Percentiles rank a stretch among this genome's conserved stretches.
phyloP scores from a whole-genome alignment of 1,140 invertebrate species.

The Parapsyche elsis region DNA sequence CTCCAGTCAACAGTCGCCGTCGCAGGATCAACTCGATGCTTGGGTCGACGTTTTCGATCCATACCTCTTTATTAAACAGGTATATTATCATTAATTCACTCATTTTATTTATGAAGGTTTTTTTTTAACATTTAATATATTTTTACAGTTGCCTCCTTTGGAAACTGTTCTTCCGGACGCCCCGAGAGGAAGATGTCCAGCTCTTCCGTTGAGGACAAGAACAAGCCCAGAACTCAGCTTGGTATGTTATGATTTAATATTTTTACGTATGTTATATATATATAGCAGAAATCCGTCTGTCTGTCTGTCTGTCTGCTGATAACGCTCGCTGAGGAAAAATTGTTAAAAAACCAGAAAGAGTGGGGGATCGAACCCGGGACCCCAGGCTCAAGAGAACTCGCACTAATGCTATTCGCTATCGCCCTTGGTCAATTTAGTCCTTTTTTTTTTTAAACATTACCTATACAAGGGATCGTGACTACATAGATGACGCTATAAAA shows the following conservation, averaged over 20 bases:
- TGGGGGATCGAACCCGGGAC: too few species aligned
- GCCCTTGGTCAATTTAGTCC: too few species aligned
- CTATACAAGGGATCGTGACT: too few species aligned
- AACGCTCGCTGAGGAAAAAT: too few species aligned
- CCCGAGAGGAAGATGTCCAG: constrained; percentile 86
- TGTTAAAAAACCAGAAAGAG: too few species aligned
- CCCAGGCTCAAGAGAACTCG: too few species aligned
- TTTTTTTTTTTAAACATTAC: too few species aligned
- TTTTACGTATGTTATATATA: constrained; percentile 39
- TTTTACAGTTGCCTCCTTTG: constrained; percentile 83
- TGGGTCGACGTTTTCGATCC: constrained; percentile 89
- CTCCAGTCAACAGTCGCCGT: constrained; percentile 66
- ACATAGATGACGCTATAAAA: too few species aligned
- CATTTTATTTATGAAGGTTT: constrained; percentile 5
- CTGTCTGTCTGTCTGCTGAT: too few species aligned
- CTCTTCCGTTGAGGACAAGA: constrained; percentile 91
- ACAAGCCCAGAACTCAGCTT: constrained; percentile 95
- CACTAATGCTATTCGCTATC: too few species aligned
- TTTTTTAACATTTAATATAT: background rate
- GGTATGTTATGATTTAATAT: constrained; percentile 74
- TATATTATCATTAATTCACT: constrained; percentile 43
- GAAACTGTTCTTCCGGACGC: constrained; percentile 75
- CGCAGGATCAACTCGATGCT: constrained; percentile 70
- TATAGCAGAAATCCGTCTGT: too few species aligned
- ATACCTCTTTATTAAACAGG: constrained; percentile 88